Evolutionary conservation across 2,113 vertebrate genomes (phyloP), one percentile per base, ranked within the genome.

Genomic region (Odontophorus gujanensis): DNA sequence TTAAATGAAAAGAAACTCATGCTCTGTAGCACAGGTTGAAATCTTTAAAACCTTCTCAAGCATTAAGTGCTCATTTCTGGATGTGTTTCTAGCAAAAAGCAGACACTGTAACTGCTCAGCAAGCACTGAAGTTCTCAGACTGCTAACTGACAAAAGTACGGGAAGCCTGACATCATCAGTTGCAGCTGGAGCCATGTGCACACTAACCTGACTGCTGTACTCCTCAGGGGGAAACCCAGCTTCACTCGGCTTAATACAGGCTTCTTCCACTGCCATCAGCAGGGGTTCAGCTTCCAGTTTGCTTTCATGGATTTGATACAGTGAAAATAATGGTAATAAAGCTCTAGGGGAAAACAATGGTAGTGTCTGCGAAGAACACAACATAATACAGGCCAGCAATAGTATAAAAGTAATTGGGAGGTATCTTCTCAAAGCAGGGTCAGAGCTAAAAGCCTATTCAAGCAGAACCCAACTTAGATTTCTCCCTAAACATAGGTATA

Each of bases 21-120:
- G 71, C 34, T 63, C 68, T 26, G 0, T 30, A 55, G 14, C 18
- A 24, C 0, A 3, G 87, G 43, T 53, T 89, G 89, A 81, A 73
- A 73, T 40, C 73, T 67, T 57, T 53, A 95, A 86, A 95, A 72
- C n/a, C 58, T 71, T 57, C 77, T 68, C 72, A 55, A 89, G 91
- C 74, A 72, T 6, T 63, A 68, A 57, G 72, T 67, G 32, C 13
- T 66, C 7, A 7, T 34, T 72, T 91, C 68, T 79, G 24, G 65
- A 87, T 36, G 85, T 47, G 59, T 26, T 95, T 55, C 85, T 74
- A 80, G 77, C 17, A 34, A 76, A 85, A 95, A 91, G 40, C 50
- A 59, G 50, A 73, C 26, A 68, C 5, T 0, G 50, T 34, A 84
- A 87, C 68, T 58, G 36, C 71, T 85, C 84, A 81, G 73, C 61